Evolutionary conservation across 2,888 invertebrate genomes (phyloP).

Genomic region (Leptinotarsa rubiginosa): DNA sequence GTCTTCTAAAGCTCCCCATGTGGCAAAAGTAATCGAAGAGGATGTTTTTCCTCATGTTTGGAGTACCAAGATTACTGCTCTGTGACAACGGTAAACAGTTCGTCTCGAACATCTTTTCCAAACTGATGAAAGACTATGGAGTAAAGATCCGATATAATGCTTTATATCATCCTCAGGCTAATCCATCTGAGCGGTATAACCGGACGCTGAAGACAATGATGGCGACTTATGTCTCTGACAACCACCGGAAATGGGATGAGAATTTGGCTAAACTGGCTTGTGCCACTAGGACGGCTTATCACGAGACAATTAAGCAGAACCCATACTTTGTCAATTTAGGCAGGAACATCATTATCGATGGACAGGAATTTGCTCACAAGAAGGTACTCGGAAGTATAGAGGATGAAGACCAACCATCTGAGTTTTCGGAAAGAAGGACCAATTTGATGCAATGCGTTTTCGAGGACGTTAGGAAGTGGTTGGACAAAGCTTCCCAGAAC

Average conservation of each 20-base stretch:
- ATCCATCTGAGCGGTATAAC: conserved; percentile 31
- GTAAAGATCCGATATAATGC: conserved; percentile 25
- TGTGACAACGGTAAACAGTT: conserved; percentile 49
- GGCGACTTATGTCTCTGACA: conserved; percentile 16
- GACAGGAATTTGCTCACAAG: background rate
- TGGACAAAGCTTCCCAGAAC: background rate
- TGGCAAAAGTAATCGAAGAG: background rate
- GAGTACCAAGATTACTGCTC: conserved; percentile 22
- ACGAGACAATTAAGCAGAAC: conserved; percentile 16
- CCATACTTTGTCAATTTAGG: conserved; percentile 33
- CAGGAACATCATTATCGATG: background rate
- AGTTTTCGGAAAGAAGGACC: background rate
- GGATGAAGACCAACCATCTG: background rate
- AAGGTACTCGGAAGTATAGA: background rate
- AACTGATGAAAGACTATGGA: conserved; percentile 19
- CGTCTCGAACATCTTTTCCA: background rate
- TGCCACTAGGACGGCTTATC: conserved; percentile 24
- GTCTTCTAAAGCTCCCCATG: background rate
- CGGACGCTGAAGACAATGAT: conserved; percentile 24
- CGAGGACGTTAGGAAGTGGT: background rate
- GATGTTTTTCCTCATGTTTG: conserved; percentile 35
- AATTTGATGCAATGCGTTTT: background rate
- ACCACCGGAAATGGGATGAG: conserved; percentile 22
- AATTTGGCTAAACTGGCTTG: conserved; percentile 33
- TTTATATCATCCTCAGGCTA: conserved; percentile 25